Conservation (phyloP, 2,113 vertebrate genomes). For the Lycocorax pyrrhopterus region DNA sequence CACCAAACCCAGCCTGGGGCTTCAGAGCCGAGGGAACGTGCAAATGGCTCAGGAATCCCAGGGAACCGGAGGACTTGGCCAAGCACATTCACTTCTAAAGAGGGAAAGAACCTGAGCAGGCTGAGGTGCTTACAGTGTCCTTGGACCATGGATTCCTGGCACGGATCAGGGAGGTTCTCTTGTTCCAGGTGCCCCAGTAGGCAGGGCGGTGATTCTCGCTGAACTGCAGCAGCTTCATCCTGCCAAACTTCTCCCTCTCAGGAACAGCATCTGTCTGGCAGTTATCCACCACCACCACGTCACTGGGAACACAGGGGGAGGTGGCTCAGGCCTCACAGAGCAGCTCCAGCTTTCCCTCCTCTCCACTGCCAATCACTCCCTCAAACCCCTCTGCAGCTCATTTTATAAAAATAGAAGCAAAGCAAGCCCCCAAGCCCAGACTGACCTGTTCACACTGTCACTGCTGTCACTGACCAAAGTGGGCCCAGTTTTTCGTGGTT, state of each 20-base stretch:
- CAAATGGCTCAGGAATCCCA: background rate
- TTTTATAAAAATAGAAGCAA: rapidly evolving
- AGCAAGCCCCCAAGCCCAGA: rapidly evolving
- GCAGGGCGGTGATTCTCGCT: conserved; percentile 92
- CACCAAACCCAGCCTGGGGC: rapidly evolving
- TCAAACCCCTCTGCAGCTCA: background rate
- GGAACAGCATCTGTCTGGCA: conserved; percentile 71
- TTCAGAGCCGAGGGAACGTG: background rate
- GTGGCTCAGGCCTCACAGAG: background rate
- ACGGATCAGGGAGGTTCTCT: conserved; percentile 73
- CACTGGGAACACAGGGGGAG: conserved; percentile 54
- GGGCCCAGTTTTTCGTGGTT: conserved; percentile 76
- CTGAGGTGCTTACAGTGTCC: conserved; percentile 78
- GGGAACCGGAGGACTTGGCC: background rate
- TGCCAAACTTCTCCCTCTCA: conserved; percentile 77
- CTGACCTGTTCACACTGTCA: conserved; percentile 62
- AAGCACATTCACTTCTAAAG: background rate
- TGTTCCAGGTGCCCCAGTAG: conserved; percentile 97
- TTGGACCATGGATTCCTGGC: conserved; percentile 83
- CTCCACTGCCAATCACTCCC: rapidly evolving
- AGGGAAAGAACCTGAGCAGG: no score
- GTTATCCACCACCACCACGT: conserved; percentile 73
- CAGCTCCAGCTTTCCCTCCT: background rate
- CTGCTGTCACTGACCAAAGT: conserved; percentile 58
- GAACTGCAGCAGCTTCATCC: conserved; percentile 95